Evolutionary conservation across 2,888 invertebrate genomes (phyloP).

Genomic region (Clunio marinus): DNA sequence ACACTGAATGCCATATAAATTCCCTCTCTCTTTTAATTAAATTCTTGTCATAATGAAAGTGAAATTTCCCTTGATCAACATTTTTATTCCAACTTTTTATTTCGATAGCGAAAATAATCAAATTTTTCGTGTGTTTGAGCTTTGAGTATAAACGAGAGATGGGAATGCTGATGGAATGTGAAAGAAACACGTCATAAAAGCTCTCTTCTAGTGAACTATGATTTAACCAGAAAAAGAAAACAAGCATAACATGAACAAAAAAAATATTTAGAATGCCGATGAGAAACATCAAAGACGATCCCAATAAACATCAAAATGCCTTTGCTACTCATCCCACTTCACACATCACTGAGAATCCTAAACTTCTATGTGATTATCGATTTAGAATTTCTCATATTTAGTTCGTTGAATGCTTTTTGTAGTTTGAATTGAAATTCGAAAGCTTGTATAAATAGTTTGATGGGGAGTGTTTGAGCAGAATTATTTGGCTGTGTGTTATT

Average conservation of each 20-base stretch:
- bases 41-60: conserved; percentile 30
- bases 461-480: neutral
- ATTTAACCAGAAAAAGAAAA: neutral
- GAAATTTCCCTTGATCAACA: conserved; percentile 32
- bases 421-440: neutral
- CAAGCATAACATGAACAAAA: neutral
- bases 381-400: conserved; percentile 7
- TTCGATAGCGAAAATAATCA: conserved; percentile 6
- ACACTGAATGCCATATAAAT: neutral
- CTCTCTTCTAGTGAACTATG: neutral
- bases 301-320: neutral
- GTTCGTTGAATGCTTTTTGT: neutral
- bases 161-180: neutral
- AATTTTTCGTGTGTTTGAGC: conserved; percentile 18
- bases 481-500: neutral
- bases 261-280: neutral
- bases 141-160: no score
- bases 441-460: neutral
- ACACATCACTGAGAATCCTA: neutral
- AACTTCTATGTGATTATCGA: conserved; percentile 5
- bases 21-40: conserved; percentile 16
- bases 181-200: neutral
- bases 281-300: conserved; percentile 31
- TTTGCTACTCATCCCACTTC: no score
- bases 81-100: conserved; percentile 5